A percentile compares a stretch with the other conserved stretches of the same genome.
phyloP scores from a whole-genome alignment of 2,797 vertebrate genomes.

The Ammospiza maritima region DNA sequence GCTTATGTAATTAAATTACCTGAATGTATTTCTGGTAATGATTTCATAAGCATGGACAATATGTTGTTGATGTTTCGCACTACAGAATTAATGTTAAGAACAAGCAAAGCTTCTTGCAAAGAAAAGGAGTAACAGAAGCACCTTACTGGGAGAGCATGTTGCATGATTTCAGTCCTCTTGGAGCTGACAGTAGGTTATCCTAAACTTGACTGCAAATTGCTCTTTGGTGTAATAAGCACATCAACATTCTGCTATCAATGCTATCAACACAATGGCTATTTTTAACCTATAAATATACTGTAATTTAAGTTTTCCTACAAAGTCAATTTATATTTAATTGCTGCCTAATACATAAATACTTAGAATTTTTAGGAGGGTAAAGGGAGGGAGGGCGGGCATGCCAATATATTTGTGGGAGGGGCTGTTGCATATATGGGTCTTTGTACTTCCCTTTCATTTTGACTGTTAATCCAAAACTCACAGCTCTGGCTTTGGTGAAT shows the following conservation, averaged over 20 bases:
- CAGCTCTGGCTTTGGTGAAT: constrained; percentile 31
- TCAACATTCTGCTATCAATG: constrained; percentile 40
- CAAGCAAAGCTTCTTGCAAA: not conserved
- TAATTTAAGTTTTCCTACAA: constrained; percentile 76
- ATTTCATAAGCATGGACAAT: constrained; percentile 49
- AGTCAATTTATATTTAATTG: constrained; percentile 73
- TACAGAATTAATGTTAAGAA: constrained; percentile 27
- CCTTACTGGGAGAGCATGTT: constrained; percentile 55
- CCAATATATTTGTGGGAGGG: not conserved
- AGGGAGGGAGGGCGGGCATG: not conserved
- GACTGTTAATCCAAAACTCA: constrained; percentile 26
- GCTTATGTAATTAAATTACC: constrained; percentile 59
- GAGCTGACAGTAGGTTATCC: constrained; percentile 15
- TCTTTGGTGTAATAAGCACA: constrained; percentile 65
- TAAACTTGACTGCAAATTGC: constrained; percentile 53
- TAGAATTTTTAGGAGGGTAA: constrained; percentile 44
- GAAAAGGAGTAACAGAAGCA: constrained; percentile 48
- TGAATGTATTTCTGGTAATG: constrained; percentile 26
- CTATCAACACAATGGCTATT: constrained; percentile 63
- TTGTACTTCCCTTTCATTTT: constrained; percentile 37
- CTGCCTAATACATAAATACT: constrained; percentile 62
- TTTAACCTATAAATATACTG: constrained; percentile 70
- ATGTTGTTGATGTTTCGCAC: constrained; percentile 29
- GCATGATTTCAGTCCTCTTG: constrained; percentile 14
- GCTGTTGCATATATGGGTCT: constrained; percentile 12